Conservation (phyloP, 2,113 vertebrate genomes). For the Pedionomus torquatus region DNA sequence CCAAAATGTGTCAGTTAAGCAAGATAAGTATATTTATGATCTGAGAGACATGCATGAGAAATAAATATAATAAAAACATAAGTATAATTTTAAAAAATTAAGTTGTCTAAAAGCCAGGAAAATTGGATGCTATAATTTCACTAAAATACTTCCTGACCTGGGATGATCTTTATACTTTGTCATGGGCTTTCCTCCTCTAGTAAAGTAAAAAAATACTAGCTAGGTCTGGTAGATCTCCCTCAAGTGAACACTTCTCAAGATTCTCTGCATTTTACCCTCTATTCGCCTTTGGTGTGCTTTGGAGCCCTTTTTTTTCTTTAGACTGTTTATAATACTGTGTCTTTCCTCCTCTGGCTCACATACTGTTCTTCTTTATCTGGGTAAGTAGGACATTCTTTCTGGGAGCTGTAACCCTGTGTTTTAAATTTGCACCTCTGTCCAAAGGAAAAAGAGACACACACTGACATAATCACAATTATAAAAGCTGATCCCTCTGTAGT, state of each 20-base stretch:
- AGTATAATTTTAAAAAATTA: no score
- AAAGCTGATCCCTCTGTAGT: background rate
- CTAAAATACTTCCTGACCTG: background rate
- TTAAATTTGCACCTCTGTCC: background rate
- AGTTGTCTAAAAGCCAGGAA: background rate
- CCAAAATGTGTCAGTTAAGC: background rate
- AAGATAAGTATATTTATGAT: background rate
- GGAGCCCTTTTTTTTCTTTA: background rate
- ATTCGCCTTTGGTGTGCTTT: background rate
- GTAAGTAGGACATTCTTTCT: background rate
- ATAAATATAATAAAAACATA: background rate
- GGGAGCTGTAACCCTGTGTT: background rate
- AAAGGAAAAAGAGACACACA: background rate
- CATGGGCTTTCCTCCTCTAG: background rate
- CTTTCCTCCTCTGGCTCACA: background rate
- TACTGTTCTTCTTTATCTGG: background rate
- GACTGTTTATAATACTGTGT: background rate
- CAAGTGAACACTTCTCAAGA: background rate
- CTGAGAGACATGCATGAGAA: background rate
- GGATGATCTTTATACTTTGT: background rate
- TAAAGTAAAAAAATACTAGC: background rate
- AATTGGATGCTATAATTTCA: background rate
- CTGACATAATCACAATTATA: background rate
- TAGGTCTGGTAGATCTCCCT: fast-evolving
- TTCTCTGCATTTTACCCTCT: background rate